Conservation (phyloP, 2,888 invertebrate species). For the Polylopha cassiicola region DNA sequence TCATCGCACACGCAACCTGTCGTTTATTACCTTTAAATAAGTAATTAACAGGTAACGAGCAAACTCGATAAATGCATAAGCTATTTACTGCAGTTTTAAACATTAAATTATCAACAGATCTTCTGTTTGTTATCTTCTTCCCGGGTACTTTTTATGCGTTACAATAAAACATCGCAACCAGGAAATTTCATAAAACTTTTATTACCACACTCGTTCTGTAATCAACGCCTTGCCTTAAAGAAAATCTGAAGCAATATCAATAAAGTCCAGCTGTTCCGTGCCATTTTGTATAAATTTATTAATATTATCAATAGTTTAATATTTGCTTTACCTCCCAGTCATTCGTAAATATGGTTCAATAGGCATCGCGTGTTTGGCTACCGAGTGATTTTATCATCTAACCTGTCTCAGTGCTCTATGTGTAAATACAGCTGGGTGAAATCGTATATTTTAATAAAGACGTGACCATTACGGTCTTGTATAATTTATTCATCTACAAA, state of each 20-base stretch:
- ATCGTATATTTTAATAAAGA: constrained; percentile 23
- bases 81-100: no score
- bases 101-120: no score
- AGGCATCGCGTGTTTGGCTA: constrained; percentile 19
- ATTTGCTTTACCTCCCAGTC: constrained; percentile 13
- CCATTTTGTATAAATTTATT: constrained; percentile 12
- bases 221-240: constrained; percentile 2
- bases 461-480: constrained; percentile 15
- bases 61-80: background rate
- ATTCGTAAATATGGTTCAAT: constrained; percentile 17
- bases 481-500: constrained; percentile 11
- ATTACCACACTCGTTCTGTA: background rate
- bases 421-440: constrained; percentile 19
- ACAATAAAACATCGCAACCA: no score
- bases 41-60: constrained; percentile 5
- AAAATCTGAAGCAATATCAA: constrained; percentile 10
- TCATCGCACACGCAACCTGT: constrained; percentile 16
- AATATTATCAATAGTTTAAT: constrained; percentile 14
- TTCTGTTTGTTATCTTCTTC: no score
- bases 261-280: constrained; percentile 13
- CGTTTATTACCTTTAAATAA: constrained; percentile 8
- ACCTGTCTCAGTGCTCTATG: constrained; percentile 14
- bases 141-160: no score
- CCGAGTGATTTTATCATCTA: constrained; percentile 18
- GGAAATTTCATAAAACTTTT: constrained; percentile 1